Base-by-base conservation (phyloP, 2,888 invertebrate species). In the Ischnus inquisitorius region DNA sequence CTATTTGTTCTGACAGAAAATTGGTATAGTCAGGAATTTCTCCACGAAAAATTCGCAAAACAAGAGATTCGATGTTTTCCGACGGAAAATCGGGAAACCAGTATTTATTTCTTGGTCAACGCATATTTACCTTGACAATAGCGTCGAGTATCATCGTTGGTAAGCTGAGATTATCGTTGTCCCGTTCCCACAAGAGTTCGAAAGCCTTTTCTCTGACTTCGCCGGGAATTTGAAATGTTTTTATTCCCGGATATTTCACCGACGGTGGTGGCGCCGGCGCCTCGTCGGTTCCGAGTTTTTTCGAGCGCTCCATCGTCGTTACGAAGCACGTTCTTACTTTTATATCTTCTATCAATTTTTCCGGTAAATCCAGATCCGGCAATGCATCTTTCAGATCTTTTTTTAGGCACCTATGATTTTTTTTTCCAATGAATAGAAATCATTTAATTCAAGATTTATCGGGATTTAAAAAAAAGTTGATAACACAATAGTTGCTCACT, bases 261-360 rank as follows among this genome's bases (percentile, higher is more conserved):
- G 95, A 94, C 0, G 96, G 96, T 67, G 95, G 94, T 16, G 95
- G 94, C 54, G 92, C 89, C 78, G 95, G 94, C 41, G 95, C 93
- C 82, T 94, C 91, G 10, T 93, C 92, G 1, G 94, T 92, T 65
- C 92, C 91, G 88, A 95, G 94, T 89, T 95, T 94, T 85, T 94
- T 94, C 1, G 97, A 96, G 87, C 98, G 95, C 72, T 95, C 95
- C 46, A 96, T 94, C 43, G 95, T 96, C 1, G 97, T 97, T 16
- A 98, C 97, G 94, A 99, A 98, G 93, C 98, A 98, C 22, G 97
- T 96, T 87, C 98, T 95, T 19, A 97, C 97, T 96, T 94, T 91
- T 46, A 96, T 95, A 88, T 96, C 95, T 92, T 96, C 96, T 6
- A 95, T 88, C 25, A 94, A 89, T 48, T 89, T 91, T 51, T 94